Conservation (phyloP, 2,888 invertebrate species). For the Dicyrtomina minuta region DNA sequence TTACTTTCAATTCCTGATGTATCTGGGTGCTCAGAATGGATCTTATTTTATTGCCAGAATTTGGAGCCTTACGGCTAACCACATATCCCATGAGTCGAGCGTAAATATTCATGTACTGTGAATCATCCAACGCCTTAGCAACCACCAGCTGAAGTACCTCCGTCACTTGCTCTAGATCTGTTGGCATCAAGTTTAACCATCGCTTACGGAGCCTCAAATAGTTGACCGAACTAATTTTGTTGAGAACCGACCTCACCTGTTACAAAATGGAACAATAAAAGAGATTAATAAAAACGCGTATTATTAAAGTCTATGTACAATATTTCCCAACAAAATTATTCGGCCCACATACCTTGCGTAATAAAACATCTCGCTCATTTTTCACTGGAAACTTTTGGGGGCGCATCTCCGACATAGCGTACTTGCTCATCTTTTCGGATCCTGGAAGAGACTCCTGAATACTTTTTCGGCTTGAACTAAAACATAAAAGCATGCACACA, state of each 20-base stretch:
- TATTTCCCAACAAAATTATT: not conserved
- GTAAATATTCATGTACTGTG: conserved; percentile 51
- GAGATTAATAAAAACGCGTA: too few species aligned
- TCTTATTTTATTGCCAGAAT: conserved; percentile 39
- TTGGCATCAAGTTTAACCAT: conserved; percentile 49
- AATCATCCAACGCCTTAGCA: conserved; percentile 48
- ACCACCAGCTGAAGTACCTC: conserved; percentile 48
- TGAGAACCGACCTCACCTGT: conserved; percentile 52
- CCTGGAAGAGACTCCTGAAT: conserved; percentile 10
- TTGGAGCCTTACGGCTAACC: conserved; percentile 39
- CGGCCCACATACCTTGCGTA: conserved; percentile 44
- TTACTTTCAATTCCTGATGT: conserved; percentile 43
- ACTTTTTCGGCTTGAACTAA: conserved; percentile 11
- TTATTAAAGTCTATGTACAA: too few species aligned
- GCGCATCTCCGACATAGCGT: conserved; percentile 23
- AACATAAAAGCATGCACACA: not conserved
- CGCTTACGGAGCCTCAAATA: conserved; percentile 46
- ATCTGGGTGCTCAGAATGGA: conserved; percentile 47
- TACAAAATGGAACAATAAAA: not conserved
- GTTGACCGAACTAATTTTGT: conserved; percentile 51
- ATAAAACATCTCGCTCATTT: conserved; percentile 48
- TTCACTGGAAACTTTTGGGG: conserved; percentile 47
- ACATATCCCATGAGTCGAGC: conserved; percentile 48
- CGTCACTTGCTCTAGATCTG: conserved; percentile 36
- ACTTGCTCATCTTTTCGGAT: conserved; percentile 11